Evolutionary conservation across 2,113 vertebrate species (phyloP), one percentile per base, ranked within the genome.

Genomic region (Barnardius zonarius): DNA sequence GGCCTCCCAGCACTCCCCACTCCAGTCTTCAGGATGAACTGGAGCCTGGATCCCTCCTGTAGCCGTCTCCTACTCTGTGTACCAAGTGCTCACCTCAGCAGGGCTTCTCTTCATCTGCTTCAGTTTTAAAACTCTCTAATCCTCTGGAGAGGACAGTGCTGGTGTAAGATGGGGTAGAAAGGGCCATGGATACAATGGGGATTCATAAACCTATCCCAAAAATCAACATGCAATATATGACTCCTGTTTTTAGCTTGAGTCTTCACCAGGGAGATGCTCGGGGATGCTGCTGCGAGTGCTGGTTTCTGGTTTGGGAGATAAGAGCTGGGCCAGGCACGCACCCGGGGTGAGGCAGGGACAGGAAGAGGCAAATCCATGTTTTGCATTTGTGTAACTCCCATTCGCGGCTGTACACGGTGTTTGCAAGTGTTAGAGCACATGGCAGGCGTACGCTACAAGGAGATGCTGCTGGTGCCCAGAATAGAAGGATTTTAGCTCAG

Each of bases 401-500:
- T 92, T 95, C 82, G 78, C 37, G 88, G 86, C 76, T 37, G 66
- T 48, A 86, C 68, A 39, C 41, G 44, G 88, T 81, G 93, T 93
- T 86, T 86, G 95, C 69, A 78, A 96, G 95, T 51, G 90, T 54
- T 94, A 10, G 76, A 90, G 88, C 95, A 76, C 94, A 86, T 93
- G 94, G 95, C 95, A 94, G 77, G 77, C 88, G n/a, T 95, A 90
- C 57, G 57, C 95, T 81, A 83, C 43, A 59, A 83, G 88, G 86
- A 92, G 88, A 78, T 27, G 28, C 43, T 86, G 90, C 62, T 6
- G 86, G 31, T 18, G 81, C 93, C 91, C 92, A 78, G 91, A 95
- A 96, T 88, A 96, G 95, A 90, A 95, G 69, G 92, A 89, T 88
- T 92, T 84, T 52, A 92, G 92, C 92, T 96, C 86, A 13, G 62